Base-by-base conservation (phyloP, 2,888 invertebrate species). In the Yponomeuta malinellus region DNA sequence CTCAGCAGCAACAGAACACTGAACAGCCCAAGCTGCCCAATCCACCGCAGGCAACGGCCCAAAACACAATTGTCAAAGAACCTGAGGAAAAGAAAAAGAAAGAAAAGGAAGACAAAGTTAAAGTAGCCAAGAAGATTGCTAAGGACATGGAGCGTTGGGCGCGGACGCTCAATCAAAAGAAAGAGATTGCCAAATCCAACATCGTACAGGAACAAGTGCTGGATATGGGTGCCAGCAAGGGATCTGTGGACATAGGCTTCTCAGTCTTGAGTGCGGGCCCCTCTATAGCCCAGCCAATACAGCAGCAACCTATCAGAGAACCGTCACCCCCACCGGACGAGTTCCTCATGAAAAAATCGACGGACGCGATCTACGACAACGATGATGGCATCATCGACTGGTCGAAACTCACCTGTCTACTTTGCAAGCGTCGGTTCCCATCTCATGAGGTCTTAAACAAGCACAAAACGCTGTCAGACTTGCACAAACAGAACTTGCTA, bases 81-180 rank as follows among this genome's bases (percentile, higher is more conserved):
- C 89, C 88, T 15, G 94, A 94, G 73, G 94, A 94, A 74, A 95
- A 95, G 85, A 96, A 96, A 83, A 93, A 93, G 78, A 95, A 94
- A 76, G 95, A 94, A 68, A 97, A 97, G 78, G 97, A 96, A 73
- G 98, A 98, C 78, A 98, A 98, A 90, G 98, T 98, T 0, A 98
- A 98, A 89, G 98, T 98, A 12, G 99, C 99, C 6, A 98, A 99
- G 84, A 98, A 98, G 86, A 98, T 99, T 76, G 98, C 98, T 0
- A 99, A 99, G 90, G 96, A 94, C 76, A 94, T 94, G 94, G 94
- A 94, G 74, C 87, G 94, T 71, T 99, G 99, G 99, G 99, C 99
- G 0, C 97, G 99, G 79, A 97, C 97, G 12, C 90, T 99, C 74
- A 99, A 99, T 84, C 98, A 99, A 84, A 98, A 98, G 89, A 99